Base-by-base conservation (phyloP, 2,888 invertebrate genomes). In the Nomada ruficornis region DNA sequence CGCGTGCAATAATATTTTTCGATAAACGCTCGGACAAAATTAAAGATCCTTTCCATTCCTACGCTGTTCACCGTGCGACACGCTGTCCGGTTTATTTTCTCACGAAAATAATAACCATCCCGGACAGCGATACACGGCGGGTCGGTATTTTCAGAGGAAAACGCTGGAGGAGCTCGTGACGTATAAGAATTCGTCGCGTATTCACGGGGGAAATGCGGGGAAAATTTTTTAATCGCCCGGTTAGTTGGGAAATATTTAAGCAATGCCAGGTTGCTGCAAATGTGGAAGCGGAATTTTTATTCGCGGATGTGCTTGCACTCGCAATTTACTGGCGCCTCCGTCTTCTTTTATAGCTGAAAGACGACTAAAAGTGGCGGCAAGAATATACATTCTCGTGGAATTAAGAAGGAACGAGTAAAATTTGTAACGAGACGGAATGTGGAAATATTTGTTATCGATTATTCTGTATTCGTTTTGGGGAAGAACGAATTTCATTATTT, bases 1-100 rank as follows among this genome's bases (percentile, higher is more conserved):
- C 70, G n/a, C 47, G 47, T 47, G 11, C 47, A 13, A 47, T 13
- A 36, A 75, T 79, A 57, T 69, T 64, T 64, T 42, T n/a, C 63
- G 52, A 63, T 70, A 70, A 78, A 78, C 63, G 79, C 42, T 79
- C 54, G 13, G 70, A 23, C 60, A 11, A 70, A 77, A 79, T 77
- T 79, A 64, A 64, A 55, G 59, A n/a, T 64, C 54, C 29, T n/a
- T 64, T 77, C 62, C 44, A 44, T 76, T 69, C 69, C 68, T 64
- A 59, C 70, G 70, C 23, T 26, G 18, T 29, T 26, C 18, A 9
- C 23, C 62, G 29, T n/a, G 23, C 13, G n/a, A 50, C n/a, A 7
- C 15, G 23, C 26, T 36, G 5, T 36, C 5, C n/a, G 2, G 18
- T 20, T 47, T n/a, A 20, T 2, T 50, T 36, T 36, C 50, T 36